Percentiles rank a stretch among this genome's conserved stretches.
Conservation (phyloP, 2,888 invertebrate species). For the Nineta flava region DNA sequence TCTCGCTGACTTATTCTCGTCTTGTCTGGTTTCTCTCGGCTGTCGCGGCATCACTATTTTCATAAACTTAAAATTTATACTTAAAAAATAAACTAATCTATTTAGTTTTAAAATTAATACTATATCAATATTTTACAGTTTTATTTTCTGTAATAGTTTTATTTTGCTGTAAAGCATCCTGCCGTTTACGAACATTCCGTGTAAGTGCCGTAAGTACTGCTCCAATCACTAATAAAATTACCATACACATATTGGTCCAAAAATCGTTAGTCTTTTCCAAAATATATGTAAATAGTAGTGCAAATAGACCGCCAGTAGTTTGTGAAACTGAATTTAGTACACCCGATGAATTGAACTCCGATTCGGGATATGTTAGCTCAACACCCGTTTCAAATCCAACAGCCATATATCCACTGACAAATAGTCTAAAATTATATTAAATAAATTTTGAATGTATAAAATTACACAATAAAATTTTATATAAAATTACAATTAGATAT, state of each 20-base stretch:
- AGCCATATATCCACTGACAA: constrained; percentile 18
- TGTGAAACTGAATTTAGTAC: constrained; percentile 18
- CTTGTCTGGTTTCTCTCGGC: no score
- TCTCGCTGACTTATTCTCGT: no score
- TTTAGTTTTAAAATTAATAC: no score
- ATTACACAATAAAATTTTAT: no score
- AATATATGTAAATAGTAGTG: constrained; percentile 10
- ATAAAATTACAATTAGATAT: background rate
- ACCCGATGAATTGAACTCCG: constrained; percentile 19
- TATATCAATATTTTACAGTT: no score
- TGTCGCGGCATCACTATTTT: no score
- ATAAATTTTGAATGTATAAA: background rate
- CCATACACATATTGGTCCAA: constrained; percentile 12
- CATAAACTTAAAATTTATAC: no score
- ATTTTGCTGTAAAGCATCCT: constrained; percentile 8
- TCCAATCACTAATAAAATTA: constrained; percentile 8
- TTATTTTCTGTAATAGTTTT: no score
- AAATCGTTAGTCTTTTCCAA: constrained; percentile 8
- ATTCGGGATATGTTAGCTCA: constrained; percentile 19
- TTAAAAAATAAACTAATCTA: no score
- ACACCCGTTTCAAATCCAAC: constrained; percentile 19
- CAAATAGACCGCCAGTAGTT: constrained; percentile 16
- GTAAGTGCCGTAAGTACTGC: constrained; percentile 9
- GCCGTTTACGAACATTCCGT: constrained; percentile 11
- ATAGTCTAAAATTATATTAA: constrained; percentile 14